Conservation (phyloP, 2,113 vertebrate genomes). For the Seriola dumerili region DNA sequence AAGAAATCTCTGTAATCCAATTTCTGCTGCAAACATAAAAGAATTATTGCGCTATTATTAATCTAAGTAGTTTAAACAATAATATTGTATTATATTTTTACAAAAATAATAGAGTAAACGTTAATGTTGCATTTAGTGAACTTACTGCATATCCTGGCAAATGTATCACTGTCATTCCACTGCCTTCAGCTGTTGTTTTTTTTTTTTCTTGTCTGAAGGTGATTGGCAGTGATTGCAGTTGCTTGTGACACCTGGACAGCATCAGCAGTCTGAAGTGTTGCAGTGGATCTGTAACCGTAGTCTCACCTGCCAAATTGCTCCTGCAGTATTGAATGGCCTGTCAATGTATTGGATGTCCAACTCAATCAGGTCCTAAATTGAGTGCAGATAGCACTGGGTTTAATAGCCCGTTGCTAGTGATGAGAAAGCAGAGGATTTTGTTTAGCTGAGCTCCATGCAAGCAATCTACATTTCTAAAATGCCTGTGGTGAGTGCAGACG, state of each 20-base stretch:
- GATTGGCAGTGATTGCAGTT: slow-evolving; percentile 68
- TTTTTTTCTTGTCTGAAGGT: slow-evolving; percentile 41
- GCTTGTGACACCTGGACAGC: slow-evolving; percentile 65
- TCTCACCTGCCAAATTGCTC: slow-evolving; percentile 63
- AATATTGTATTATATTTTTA: not conserved
- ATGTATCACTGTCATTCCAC: not conserved
- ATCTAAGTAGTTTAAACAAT: not conserved
- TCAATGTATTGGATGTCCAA: slow-evolving; percentile 63
- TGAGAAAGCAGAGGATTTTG: slow-evolving; percentile 57
- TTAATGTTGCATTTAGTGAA: not conserved
- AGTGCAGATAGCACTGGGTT: slow-evolving; percentile 16
- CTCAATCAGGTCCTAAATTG: slow-evolving; percentile 59
- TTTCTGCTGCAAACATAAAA: not conserved
- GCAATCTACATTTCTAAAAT: slow-evolving; percentile 63
- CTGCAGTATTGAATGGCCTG: slow-evolving; percentile 39
- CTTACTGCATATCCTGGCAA: not conserved
- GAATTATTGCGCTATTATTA: no score
- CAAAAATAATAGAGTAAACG: not conserved
- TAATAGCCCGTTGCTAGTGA: slow-evolving; percentile 42
- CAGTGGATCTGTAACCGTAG: slow-evolving; percentile 45
- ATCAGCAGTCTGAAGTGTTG: slow-evolving; percentile 57
- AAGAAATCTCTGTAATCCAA: no score
- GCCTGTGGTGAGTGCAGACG: slow-evolving; percentile 60
- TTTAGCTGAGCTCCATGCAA: slow-evolving; percentile 51
- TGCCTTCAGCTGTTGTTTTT: slow-evolving; percentile 25